Evolutionary conservation across 2,113 vertebrate genomes (phyloP).

Genomic region (Tichodroma muraria): DNA sequence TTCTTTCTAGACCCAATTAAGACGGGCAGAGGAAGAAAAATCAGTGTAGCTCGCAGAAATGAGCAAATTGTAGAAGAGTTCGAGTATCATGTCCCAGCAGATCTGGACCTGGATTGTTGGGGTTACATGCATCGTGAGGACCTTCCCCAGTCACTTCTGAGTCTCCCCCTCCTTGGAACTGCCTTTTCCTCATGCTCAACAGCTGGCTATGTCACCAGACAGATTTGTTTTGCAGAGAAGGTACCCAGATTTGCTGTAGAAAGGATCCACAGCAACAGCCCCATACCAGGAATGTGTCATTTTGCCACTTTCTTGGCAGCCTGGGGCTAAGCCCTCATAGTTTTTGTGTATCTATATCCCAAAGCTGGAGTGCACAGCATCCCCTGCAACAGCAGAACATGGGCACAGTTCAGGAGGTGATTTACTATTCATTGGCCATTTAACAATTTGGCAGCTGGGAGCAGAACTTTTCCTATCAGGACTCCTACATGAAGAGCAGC

Average conservation of each 20-base stretch:
- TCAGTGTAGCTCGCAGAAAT: background rate
- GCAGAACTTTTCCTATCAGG: background rate
- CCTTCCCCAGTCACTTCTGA: background rate
- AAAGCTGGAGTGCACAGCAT: background rate
- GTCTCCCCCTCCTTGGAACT: background rate
- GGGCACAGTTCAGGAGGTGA: background rate
- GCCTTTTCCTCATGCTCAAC: background rate
- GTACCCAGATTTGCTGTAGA: background rate
- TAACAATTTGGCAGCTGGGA: conserved; percentile 13
- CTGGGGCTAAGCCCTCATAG: background rate
- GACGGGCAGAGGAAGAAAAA: background rate
- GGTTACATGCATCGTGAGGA: background rate
- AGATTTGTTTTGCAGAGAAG: background rate
- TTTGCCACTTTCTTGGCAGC: background rate
- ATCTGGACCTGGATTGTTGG: fast-evolving
- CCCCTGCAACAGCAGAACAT: background rate
- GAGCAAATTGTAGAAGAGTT: background rate
- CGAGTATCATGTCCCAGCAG: background rate
- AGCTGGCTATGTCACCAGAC: background rate
- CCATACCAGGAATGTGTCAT: background rate
- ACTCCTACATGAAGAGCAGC: background rate
- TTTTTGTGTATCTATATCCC: background rate
- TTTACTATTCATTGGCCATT: conserved; percentile 35
- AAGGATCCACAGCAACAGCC: background rate
- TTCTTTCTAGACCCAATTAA: background rate